These are phyloP conservation scores for Timema podura DNA, from an alignment of 2,888 invertebrate species.

Conservation along the genomic window DNA sequence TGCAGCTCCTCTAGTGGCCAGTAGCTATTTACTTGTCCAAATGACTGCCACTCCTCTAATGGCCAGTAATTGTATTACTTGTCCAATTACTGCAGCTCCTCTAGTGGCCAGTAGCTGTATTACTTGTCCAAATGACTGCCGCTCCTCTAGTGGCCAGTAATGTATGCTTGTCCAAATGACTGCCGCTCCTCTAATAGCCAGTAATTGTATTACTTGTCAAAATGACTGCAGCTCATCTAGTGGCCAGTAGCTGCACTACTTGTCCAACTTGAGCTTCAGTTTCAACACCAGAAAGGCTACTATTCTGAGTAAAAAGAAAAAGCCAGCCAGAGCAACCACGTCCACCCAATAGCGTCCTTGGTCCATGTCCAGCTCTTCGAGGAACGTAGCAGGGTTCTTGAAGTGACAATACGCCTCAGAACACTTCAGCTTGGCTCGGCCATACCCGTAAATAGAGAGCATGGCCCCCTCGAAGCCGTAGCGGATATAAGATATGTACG, in stretches of 20 bases:
- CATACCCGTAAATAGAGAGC: slow-evolving; percentile 47
- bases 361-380: slow-evolving; percentile 82
- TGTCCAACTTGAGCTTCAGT: slow-evolving; percentile 57
- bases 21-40: no score
- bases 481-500: slow-evolving; percentile 51
- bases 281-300: slow-evolving; percentile 79
- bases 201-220: no score
- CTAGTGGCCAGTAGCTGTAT: no score
- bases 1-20: no score
- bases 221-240: no score
- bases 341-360: slow-evolving; percentile 61
- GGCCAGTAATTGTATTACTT: no score
- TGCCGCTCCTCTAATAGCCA: no score
- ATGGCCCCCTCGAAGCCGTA: slow-evolving; percentile 52
- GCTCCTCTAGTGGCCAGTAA: no score
- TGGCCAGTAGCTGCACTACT: background rate
- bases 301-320: slow-evolving; percentile 74
- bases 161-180: no score
- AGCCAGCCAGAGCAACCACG: slow-evolving; percentile 72
- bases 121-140: no score
- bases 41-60: no score
- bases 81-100: no score
- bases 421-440: slow-evolving; percentile 47
- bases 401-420: slow-evolving; percentile 69
- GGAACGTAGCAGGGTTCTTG: slow-evolving; percentile 73